Evolutionary conservation across 2,797 vertebrate species (phyloP).

Genomic region (Sebastes alutus): DNA sequence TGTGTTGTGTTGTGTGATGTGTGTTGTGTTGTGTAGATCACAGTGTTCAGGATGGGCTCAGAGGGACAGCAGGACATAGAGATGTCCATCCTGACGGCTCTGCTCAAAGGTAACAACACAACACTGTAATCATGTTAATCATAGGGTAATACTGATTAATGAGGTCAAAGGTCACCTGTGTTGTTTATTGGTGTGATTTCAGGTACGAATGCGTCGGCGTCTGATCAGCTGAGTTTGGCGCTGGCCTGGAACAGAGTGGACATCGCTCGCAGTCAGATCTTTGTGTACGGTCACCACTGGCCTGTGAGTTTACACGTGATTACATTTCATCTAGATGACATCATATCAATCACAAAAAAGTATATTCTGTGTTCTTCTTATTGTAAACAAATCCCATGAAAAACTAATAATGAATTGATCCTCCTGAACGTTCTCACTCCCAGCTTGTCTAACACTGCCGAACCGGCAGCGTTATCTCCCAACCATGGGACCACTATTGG

Average conservation of each 20-base stretch:
- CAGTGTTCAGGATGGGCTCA: constrained; percentile 94
- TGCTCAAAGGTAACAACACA: constrained; percentile 89
- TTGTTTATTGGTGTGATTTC: not conserved
- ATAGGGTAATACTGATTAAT: no score
- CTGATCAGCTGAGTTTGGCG: constrained; percentile 94
- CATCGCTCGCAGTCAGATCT: constrained; percentile 96
- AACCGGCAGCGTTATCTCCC: no score
- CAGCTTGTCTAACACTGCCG: no score
- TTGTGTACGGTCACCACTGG: constrained; percentile 93
- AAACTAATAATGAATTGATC: no score
- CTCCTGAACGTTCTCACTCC: no score
- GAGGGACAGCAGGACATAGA: constrained; percentile 96
- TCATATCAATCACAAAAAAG: no score
- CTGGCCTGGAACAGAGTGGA: constrained; percentile 98
- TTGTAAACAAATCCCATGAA: no score
- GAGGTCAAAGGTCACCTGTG: not conserved
- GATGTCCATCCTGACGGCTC: constrained; percentile 94
- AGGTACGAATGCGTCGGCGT: constrained; percentile 95
- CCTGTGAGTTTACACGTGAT: constrained; percentile 72
- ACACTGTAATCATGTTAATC: no score
- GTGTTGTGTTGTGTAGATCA: constrained; percentile 81
- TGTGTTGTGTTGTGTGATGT: not conserved
- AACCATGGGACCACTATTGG: no score
- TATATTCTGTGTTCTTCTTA: no score
- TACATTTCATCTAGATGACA: no score